Conservation (phyloP, 2,797 vertebrate species). For the Hippoglossus hippoglossus region DNA sequence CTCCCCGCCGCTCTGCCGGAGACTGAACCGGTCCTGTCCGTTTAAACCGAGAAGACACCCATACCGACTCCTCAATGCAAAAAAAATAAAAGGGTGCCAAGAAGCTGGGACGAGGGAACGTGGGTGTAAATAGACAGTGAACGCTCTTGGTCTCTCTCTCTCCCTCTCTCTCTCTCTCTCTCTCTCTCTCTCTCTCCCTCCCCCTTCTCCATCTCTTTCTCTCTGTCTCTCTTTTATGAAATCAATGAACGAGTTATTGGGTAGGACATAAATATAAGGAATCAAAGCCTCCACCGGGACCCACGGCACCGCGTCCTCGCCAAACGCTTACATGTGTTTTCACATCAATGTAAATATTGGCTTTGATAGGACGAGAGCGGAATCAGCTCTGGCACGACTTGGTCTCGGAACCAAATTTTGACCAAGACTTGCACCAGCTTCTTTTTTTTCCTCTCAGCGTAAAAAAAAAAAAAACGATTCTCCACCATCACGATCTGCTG, state of each 20-base stretch:
- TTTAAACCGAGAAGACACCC: slow-evolving; percentile 99
- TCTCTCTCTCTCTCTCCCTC: slow-evolving; percentile 42
- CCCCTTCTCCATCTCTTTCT: slow-evolving; percentile 57
- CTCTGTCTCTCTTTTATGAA: slow-evolving; percentile 79
- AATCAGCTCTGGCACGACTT: slow-evolving; percentile 74
- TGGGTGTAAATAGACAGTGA: slow-evolving; percentile 87
- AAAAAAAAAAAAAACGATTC: slow-evolving; percentile 42
- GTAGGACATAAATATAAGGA: slow-evolving; percentile 82
- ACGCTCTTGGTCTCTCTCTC: slow-evolving; percentile 78
- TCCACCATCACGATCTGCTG: slow-evolving; percentile 61
- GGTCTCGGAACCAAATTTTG: slow-evolving; percentile 75
- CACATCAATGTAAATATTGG: slow-evolving; percentile 83
- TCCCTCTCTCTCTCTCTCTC: slow-evolving; percentile 50
- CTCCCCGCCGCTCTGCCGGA: slow-evolving; percentile 85
- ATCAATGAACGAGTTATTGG: slow-evolving; percentile 86
- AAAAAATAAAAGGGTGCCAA: slow-evolving; percentile 90
- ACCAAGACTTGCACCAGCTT: slow-evolving; percentile 75
- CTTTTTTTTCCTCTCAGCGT: slow-evolving; percentile 33
- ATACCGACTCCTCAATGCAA: slow-evolving; percentile 95
- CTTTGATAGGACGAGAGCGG: slow-evolving; percentile 79
- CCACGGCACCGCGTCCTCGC: slow-evolving; percentile 77
- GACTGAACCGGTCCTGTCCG: slow-evolving; percentile 91
- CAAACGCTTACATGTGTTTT: slow-evolving; percentile 83
- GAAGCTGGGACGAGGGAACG: slow-evolving; percentile 85
- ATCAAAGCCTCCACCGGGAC: slow-evolving; percentile 83